Evolutionary conservation across 2,113 vertebrate genomes (phyloP).

Genomic region (Saiga tatarica): DNA sequence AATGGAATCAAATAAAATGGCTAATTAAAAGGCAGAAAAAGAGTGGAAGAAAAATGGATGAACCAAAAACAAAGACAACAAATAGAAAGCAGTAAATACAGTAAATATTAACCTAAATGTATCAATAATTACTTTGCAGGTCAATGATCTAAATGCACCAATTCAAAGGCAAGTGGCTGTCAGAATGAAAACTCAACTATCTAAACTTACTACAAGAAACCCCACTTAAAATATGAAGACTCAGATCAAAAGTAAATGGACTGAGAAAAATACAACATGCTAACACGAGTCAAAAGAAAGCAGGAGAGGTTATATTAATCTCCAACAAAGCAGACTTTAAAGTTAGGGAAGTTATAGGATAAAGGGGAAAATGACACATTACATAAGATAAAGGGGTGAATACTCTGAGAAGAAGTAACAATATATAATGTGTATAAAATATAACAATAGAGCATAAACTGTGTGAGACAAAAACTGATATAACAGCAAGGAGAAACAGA

Average conservation of each 20-base stretch:
- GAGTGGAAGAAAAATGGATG: neutral
- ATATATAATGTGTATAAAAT: neutral
- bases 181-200: neutral
- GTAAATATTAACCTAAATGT: neutral
- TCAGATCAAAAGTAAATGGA: neutral
- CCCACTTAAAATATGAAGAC: neutral
- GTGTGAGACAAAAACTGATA: neutral
- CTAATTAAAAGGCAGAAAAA: neutral
- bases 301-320: neutral
- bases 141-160: neutral
- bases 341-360: neutral
- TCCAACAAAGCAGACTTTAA: neutral
- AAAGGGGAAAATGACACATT: neutral
- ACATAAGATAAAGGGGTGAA: neutral
- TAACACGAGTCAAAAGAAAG: neutral
- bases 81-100: neutral
- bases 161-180: neutral
- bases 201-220: neutral
- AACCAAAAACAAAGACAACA: neutral
- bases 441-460: neutral
- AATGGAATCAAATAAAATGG: neutral
- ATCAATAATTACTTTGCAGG: neutral
- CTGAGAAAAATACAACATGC: neutral
- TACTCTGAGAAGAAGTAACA: neutral
- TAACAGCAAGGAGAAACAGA: neutral